Conservation (phyloP, 2,113 vertebrate genomes). For the Oxyura jamaicensis region DNA sequence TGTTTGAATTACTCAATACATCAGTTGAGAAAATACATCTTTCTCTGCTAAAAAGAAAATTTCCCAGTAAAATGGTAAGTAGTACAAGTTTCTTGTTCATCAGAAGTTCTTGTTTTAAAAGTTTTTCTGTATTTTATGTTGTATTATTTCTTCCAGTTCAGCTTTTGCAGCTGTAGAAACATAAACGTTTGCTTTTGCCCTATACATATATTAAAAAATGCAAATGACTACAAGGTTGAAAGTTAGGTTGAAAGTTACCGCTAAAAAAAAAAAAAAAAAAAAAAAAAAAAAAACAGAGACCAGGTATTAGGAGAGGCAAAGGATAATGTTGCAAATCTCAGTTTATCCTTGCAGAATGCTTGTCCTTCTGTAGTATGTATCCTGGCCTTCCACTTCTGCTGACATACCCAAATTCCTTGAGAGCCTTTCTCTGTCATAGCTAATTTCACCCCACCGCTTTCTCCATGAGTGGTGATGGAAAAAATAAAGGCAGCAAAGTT, state of each 20-base stretch:
- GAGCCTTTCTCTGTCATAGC: neutral
- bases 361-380: neutral
- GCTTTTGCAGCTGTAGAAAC: neutral
- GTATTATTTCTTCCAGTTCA: neutral
- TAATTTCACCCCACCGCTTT: neutral
- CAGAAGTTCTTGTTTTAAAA: neutral
- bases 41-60: neutral
- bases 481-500: neutral
- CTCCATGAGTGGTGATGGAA: neutral
- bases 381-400: constrained; percentile 22
- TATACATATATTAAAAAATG: neutral
- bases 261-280: neutral
- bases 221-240: neutral
- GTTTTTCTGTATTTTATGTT: neutral
- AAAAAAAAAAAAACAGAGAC: neutral
- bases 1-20: neutral
- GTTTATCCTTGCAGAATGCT: constrained; percentile 29
- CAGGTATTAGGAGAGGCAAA: neutral
- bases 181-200: neutral
- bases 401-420: constrained; percentile 16
- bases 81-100: neutral
- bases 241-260: neutral
- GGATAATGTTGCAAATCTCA: constrained; percentile 5
- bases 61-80: neutral
- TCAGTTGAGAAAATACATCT: neutral